phyloP scores from a whole-genome alignment of 2,888 invertebrate species.

The Eulithis prunata region DNA sequence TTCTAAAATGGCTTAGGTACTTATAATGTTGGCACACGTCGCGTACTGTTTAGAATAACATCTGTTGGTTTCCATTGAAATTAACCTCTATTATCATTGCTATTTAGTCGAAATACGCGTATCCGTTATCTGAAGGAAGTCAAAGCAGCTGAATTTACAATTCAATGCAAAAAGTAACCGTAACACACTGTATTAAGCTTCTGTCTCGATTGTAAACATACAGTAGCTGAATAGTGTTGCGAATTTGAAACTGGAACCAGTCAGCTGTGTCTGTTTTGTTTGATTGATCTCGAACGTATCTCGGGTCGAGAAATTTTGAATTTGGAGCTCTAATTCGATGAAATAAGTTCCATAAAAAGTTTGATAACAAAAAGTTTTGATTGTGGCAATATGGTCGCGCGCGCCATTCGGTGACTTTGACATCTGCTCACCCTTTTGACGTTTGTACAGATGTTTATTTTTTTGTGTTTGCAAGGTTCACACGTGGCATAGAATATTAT shows the following conservation, averaged over 20 bases:
- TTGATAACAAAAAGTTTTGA: neutral
- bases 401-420: conserved; percentile 30
- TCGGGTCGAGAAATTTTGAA: neutral
- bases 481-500: conserved; percentile 29
- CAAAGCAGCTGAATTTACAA: conserved; percentile 17
- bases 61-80: neutral
- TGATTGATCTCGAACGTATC: conserved; percentile 5
- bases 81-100: neutral
- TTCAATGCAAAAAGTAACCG: conserved; percentile 18
- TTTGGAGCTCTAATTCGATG: neutral
- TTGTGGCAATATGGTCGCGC: no score
- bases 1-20: neutral
- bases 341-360: neutral
- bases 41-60: conserved; percentile 2
- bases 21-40: neutral
- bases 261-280: conserved; percentile 6
- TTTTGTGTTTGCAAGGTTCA: conserved; percentile 11
- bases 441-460: conserved; percentile 36
- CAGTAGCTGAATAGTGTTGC: conserved; percentile 19
- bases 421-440: conserved; percentile 34
- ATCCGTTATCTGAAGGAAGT: conserved; percentile 8
- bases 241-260: conserved; percentile 24
- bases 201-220: conserved; percentile 2
- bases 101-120: conserved; percentile 4
- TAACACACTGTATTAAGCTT: conserved; percentile 14